Base-by-base conservation (phyloP, 2,797 vertebrate genomes). In the Pterois miles region DNA sequence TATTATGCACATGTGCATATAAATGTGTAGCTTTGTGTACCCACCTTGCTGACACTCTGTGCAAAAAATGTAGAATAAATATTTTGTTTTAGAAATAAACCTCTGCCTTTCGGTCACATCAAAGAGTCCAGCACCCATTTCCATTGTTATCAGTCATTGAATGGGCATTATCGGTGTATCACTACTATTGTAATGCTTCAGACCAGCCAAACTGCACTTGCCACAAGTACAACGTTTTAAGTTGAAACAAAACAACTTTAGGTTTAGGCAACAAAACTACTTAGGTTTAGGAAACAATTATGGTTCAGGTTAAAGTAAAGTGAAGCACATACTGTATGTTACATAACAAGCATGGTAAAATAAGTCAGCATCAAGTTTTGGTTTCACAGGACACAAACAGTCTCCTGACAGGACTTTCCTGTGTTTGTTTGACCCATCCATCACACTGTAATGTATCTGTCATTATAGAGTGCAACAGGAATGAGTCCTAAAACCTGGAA, bases 1-100 rank as follows among this genome's bases (percentile, higher is more conserved):
- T n/a, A n/a, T n/a, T n/a, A n/a, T n/a, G 58, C 11, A 43, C 22
- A 58, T 58, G 50, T 73, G 70, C 75, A 75, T 60, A 58, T 34
- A 38, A 57, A 78, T 78, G 33, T 33, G 50, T 13, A 60, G 6
- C 22, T 52, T 60, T 66, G 56, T 13, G 58, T 31, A 46, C 7
- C 22, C 4, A 43, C 38, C 10, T 27, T 25, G 33, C 18, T 14
- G 36, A 56, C 11, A 2, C 53, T 78, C 36, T 10, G 1, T 53
- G 53, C 34, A 65, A 36, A 13, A 63, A 67, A 52, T 46, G 1
- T 25, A 36, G 1, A 10, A 1, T 29, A 27, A 67, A 23, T 53
- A 46, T 60, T 63, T 68, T 33, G 3, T 31, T 11, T 27, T 33
- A 1, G 18, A 59, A 71, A 65, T 43, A 27, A 53, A 43, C 10